These are phyloP conservation scores for Leucoraja ocellata DNA, from an alignment of 2,797 vertebrate genomes.

Conservation along the genomic window DNA sequence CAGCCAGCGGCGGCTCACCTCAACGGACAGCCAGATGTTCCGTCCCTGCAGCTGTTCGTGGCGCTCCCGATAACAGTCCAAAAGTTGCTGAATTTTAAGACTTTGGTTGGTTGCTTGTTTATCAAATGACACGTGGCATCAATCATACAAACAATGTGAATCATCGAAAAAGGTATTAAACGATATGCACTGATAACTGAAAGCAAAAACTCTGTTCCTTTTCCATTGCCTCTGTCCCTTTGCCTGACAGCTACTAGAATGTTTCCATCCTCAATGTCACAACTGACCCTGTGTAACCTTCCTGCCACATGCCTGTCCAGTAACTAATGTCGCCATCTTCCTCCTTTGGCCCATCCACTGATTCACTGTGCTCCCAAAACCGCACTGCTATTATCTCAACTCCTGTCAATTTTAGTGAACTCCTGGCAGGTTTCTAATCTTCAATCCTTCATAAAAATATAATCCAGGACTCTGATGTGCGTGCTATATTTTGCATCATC, in stretches of 20 bases:
- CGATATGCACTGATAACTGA: constrained; percentile 1
- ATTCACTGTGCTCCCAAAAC: not conserved
- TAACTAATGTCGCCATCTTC: not conserved
- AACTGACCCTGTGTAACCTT: not conserved
- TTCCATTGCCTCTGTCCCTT: not conserved
- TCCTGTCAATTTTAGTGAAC: not conserved
- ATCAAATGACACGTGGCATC: not conserved
- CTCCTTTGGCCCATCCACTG: not conserved
- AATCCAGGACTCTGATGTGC: not conserved
- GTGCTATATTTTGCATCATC: not conserved
- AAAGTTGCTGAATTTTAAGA: not conserved
- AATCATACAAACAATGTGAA: constrained; percentile 9
- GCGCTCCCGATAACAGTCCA: not conserved
- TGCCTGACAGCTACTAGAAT: not conserved
- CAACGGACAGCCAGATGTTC: constrained; percentile 46
- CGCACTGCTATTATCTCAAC: not conserved
- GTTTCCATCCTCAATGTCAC: too few relatives aligned
- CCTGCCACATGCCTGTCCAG: not conserved
- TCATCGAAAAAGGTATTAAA: not conserved
- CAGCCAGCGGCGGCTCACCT: constrained; percentile 45
- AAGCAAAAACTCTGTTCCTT: not conserved
- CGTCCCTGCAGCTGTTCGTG: constrained; percentile 43
- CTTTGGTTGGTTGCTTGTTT: not conserved
- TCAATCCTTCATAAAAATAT: not conserved
- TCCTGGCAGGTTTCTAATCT: not conserved